Percentiles rank a stretch among this genome's conserved stretches.
These are phyloP conservation scores for Coenonympha glycerion DNA, from an alignment of 2,888 invertebrate species.

Conservation along the genomic window DNA sequence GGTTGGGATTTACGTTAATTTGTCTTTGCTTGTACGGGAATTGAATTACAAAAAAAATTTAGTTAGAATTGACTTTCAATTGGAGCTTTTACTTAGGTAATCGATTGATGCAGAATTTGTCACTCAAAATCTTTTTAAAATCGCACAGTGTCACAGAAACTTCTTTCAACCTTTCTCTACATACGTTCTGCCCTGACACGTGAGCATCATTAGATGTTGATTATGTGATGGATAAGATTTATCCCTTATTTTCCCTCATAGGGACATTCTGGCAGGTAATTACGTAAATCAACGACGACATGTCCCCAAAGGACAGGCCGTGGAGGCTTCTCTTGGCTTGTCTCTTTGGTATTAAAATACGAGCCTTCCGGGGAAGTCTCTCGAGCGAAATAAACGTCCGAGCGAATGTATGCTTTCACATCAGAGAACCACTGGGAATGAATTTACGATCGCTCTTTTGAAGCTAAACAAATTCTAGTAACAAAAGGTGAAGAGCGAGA, in stretches of 20 bases:
- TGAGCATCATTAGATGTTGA: neutral
- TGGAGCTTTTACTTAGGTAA: no score
- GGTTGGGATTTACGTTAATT: neutral
- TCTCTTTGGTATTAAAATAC: constrained; percentile 7
- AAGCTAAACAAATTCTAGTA: constrained; percentile 29
- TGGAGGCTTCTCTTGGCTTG: neutral
- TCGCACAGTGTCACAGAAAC: no score
- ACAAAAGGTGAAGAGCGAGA: constrained; percentile 19
- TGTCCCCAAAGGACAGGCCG: neutral
- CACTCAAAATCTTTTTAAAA: no score
- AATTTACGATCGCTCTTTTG: constrained; percentile 6
- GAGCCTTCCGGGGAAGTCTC: constrained; percentile 2
- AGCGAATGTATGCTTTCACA: constrained; percentile 6
- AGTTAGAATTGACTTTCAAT: no score
- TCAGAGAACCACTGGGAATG: constrained; percentile 3
- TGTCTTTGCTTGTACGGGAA: neutral
- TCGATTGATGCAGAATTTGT: no score
- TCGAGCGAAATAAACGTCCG: constrained; percentile 10
- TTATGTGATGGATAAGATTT: neutral
- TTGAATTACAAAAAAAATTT: no score
- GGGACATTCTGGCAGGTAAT: constrained; percentile 10
- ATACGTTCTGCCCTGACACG: neutral
- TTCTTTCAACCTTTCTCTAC: no score
- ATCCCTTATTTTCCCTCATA: neutral
- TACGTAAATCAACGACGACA: constrained; percentile 3